Percentiles rank a stretch among this genome's conserved stretches.
Evolutionary conservation across 2,888 invertebrate species (phyloP).

Genomic region (Dryadula phaetusa): DNA sequence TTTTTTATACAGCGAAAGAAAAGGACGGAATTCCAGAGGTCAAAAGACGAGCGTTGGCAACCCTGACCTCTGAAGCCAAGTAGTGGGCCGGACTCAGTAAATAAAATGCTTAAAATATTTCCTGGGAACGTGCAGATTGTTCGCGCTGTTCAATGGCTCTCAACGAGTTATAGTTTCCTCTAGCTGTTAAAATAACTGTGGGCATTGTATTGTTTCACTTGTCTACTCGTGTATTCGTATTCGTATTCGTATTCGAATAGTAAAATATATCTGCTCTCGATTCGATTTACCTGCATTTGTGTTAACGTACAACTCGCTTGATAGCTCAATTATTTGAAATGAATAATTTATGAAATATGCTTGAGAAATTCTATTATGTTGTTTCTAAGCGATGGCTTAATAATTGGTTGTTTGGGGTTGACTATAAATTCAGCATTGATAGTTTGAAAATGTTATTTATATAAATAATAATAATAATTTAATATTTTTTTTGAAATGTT

Average conservation of each 20-base stretch:
- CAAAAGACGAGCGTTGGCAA: constrained; percentile 82
- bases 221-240: constrained; percentile 37
- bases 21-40: constrained; percentile 66
- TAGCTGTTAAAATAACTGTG: constrained; percentile 58
- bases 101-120: constrained; percentile 52
- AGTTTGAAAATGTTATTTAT: background rate
- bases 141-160: constrained; percentile 52
- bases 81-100: constrained; percentile 69
- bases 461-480: too few relatives aligned
- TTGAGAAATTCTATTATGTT: constrained; percentile 23
- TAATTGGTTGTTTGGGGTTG: background rate
- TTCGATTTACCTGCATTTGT: constrained; percentile 38
- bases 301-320: constrained; percentile 18
- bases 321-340: constrained; percentile 27
- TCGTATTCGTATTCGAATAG: constrained; percentile 30
- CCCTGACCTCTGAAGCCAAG: constrained; percentile 78
- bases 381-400: constrained; percentile 9
- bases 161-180: constrained; percentile 55
- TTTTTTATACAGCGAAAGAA: constrained; percentile 55
- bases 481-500: too few relatives aligned
- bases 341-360: constrained; percentile 27
- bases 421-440: too few relatives aligned
- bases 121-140: constrained; percentile 51
- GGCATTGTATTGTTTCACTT: constrained; percentile 55
- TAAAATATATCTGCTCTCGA: constrained; percentile 39